Evolutionary conservation across 2,113 vertebrate genomes (phyloP).

Genomic region (Lipotes vexillifer): DNA sequence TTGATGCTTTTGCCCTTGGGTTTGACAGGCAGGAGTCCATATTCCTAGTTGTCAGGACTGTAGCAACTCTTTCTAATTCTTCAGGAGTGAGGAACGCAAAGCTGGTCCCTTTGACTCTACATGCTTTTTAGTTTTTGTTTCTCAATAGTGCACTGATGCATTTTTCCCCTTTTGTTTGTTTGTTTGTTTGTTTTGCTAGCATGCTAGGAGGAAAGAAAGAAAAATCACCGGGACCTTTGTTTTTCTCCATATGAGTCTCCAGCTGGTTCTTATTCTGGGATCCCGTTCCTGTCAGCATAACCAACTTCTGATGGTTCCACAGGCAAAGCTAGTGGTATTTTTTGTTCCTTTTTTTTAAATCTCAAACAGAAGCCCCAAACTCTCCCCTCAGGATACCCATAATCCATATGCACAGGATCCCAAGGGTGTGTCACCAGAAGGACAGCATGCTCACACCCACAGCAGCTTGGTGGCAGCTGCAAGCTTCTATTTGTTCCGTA

Average conservation of each 20-base stretch:
- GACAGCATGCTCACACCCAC: accelerated
- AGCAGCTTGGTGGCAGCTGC: neutral
- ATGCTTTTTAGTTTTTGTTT: neutral
- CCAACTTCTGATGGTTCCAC: neutral
- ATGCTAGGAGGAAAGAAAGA: neutral
- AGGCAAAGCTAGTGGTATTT: neutral
- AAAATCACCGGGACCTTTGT: neutral
- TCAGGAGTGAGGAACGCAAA: neutral
- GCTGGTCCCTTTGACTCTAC: neutral
- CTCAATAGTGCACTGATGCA: neutral
- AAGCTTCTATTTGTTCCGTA: accelerated
- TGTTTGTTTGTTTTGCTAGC: neutral
- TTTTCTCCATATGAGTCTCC: neutral
- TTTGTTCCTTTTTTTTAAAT: neutral
- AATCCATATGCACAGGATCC: accelerated
- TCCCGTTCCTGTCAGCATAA: neutral
- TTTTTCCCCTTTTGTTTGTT: neutral
- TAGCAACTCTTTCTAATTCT: neutral
- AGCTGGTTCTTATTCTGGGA: neutral
- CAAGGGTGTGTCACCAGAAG: neutral
- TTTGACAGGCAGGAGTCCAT: neutral
- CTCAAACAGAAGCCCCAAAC: neutral
- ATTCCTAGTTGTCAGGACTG: accelerated
- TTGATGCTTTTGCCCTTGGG: neutral
- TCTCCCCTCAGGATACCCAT: neutral